phyloP scores from a whole-genome alignment of 1,140 invertebrate genomes.

The Lerema accius region DNA sequence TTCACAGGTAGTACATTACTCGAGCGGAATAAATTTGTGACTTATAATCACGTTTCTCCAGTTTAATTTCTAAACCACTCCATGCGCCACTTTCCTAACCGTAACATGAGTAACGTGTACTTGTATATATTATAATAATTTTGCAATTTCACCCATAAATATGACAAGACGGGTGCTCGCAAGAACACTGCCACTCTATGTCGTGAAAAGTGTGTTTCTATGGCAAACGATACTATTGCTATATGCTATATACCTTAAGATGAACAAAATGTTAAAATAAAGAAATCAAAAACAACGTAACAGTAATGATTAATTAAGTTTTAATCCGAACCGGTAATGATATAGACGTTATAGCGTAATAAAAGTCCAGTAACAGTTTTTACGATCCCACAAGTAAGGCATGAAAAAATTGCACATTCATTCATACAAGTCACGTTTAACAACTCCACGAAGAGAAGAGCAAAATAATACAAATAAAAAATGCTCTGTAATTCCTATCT shows the following conservation, averaged over 20 bases:
- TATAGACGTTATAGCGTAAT: constrained; percentile 14
- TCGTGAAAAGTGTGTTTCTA: constrained; percentile 7
- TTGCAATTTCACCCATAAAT: constrained; percentile 18
- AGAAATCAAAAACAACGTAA: background rate
- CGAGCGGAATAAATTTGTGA: constrained; percentile 18
- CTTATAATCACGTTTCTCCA: constrained; percentile 15
- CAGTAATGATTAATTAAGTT: background rate
- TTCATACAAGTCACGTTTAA: constrained; percentile 37
- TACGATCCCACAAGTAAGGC: background rate
- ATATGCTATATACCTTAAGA: background rate
- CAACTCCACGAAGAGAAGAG: constrained; percentile 23
- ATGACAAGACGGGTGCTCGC: constrained; percentile 4
- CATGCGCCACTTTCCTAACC: constrained; percentile 19
- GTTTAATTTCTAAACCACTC: constrained; percentile 14
- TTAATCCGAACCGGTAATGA: constrained; percentile 1
- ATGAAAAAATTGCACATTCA: constrained; percentile 25
- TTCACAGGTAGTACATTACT: too few species aligned
- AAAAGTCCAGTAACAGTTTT: constrained; percentile 27
- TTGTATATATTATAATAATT: constrained; percentile 22
- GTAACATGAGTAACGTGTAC: constrained; percentile 10
- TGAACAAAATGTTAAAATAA: background rate
- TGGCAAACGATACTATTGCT: too few species aligned
- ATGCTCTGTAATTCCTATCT: constrained; percentile 6
- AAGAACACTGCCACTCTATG: constrained; percentile 8
- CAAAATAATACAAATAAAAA: constrained; percentile 16